phyloP scores from a whole-genome alignment of 2,797 vertebrate genomes.

The Psittacula echo region DNA sequence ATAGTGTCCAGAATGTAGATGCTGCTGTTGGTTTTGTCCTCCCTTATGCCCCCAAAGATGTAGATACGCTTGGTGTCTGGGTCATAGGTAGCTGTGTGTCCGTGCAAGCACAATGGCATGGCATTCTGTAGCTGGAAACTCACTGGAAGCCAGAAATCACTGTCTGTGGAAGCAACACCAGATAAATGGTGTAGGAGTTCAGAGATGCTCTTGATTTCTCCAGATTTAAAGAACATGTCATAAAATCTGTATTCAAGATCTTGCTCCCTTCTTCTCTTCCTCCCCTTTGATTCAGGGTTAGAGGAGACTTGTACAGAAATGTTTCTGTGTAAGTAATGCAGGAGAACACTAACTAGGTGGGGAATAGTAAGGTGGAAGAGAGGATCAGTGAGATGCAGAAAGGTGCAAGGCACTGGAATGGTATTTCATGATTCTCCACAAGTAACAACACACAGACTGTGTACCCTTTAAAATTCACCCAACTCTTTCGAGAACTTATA shows the following conservation, averaged over 20 bases:
- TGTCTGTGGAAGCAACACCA: constrained; percentile 75
- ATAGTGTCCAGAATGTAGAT: constrained; percentile 86
- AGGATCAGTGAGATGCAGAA: neutral
- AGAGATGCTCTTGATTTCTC: neutral
- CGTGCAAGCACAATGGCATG: constrained; percentile 73
- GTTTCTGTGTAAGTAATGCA: neutral
- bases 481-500: neutral
- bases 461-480: neutral
- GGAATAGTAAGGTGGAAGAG: neutral
- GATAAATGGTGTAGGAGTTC: neutral
- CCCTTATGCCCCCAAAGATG: constrained; percentile 86
- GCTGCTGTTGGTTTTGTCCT: constrained; percentile 77
- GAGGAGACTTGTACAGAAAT: neutral
- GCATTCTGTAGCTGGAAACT: constrained; percentile 72
- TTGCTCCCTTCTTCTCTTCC: neutral
- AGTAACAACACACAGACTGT: neutral
- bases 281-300: neutral
- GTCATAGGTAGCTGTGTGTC: constrained; percentile 89
- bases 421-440: neutral
- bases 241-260: neutral
- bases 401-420: neutral
- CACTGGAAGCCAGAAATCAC: constrained; percentile 89
- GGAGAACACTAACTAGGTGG: neutral
- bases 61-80: constrained; percentile 85
- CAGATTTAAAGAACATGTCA: neutral